phyloP scores from a whole-genome alignment of 1,140 invertebrate species.

The Brachionus calyciflorus region DNA sequence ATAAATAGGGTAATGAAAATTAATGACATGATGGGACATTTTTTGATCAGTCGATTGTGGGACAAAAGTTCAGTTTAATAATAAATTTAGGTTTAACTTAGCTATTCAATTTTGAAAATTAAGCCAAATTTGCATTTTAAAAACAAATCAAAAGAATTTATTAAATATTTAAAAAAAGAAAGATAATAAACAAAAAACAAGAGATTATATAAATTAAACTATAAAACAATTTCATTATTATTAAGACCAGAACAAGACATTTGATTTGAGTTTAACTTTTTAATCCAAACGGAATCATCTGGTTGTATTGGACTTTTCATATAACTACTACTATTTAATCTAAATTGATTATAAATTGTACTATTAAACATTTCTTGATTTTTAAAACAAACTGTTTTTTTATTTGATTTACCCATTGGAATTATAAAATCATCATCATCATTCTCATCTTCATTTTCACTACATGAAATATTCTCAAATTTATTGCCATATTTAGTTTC shows the following conservation, averaged over 20 bases:
- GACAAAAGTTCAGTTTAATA: too few relatives aligned
- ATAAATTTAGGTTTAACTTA: too few relatives aligned
- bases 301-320: conserved; percentile 5
- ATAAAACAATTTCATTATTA: conserved; percentile 32
- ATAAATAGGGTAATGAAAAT: too few relatives aligned
- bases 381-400: not conserved
- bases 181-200: not conserved
- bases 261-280: conserved; percentile 6
- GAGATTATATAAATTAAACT: not conserved
- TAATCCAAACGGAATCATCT: conserved; percentile 8
- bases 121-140: not conserved
- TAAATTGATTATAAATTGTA: conserved; percentile 8
- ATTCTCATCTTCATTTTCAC: conserved; percentile 13
- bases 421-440: conserved; percentile 17
- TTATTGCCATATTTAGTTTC: not conserved
- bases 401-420: conserved; percentile 1
- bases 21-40: too few relatives aligned
- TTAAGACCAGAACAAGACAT: not conserved
- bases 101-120: not conserved
- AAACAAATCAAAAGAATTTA: not conserved
- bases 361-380: not conserved
- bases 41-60: too few relatives aligned
- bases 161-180: not conserved
- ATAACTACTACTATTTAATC: not conserved
- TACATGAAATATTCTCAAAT: not conserved